Base-by-base conservation (phyloP, 2,113 vertebrate species). In the Catagonus wagneri region DNA sequence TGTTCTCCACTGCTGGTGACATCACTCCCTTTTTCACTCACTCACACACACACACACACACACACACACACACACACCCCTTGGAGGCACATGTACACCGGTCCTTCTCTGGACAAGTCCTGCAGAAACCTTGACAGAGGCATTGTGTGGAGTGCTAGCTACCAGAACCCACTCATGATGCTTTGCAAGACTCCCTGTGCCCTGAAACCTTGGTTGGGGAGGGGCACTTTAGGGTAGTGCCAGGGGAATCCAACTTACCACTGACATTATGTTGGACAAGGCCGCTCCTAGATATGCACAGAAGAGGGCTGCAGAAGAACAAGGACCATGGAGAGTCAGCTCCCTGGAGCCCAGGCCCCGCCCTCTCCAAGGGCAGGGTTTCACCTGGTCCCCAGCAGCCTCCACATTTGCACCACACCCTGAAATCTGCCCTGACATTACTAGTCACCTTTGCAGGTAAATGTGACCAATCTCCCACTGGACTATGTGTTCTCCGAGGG, bases 241-340 rank as follows among this genome's bases (percentile, higher is more conserved):
- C 34, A 79, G 60, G 61, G 71, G 66, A 76, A 32, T 27, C 34
- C 60, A 56, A 98, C 99, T 99, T 98, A 99, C 99, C 95, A 97
- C 98, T 2, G 99, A 98, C 99, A 99, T 98, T 27, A 99, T 97
- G 79, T 99, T 99, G 79, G 98, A 94, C 36, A 99, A 98, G 54
- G 99, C 98, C 52, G 99, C 99, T 98, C 99, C 98, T 60, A 99
- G 97, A 96, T 99, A 99, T 8, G 99, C 99, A 89, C 98, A 99
- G 98, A 99, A 99, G 93, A 99, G 90, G 0, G 98, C 99, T 99
- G 88, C 75, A 52, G 34, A 79, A 96, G 94, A 81, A 97, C 19
- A 89, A 87, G 34, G n/a, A 76, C 12, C 13, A 74, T 34, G 0
- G 10, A 63, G 7, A 65, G n/a, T 95, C 12, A 76, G 89, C n/a